Evolutionary conservation across 1,140 invertebrate species (phyloP), one percentile per base, ranked within the genome.

Genomic region (Pantala flavescens): DNA sequence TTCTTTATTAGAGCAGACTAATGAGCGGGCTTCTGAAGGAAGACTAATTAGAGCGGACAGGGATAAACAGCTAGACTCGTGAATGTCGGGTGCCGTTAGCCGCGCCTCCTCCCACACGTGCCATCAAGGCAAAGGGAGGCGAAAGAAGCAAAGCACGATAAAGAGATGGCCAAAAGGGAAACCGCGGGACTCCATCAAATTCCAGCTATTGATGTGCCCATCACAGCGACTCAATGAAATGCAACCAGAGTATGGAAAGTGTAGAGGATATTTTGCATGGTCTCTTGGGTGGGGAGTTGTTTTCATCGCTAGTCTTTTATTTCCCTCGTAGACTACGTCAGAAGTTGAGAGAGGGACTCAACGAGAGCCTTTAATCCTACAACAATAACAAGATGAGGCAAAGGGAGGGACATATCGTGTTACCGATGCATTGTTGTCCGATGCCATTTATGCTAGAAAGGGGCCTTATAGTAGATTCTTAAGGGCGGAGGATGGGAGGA

Each of bases 181-280:
- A 63, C 49, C 49, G 49, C 49, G 49, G 49, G 49, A 63, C 49
- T 63, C 49, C 49, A 63, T 63, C 49, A 63, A 63, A 63, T 63
- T 63, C 49, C 49, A 3, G 49, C 49, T 63, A 63, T 63, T 63
- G 49, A 63, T 63, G 49, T 63, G 49, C 49, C 49, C 49, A 21
- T 63, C 49, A 63, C 49, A 19, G 16, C 49, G 49, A 63, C 49
- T 63, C 49, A 3, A 63, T 63, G 49, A 63, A 63, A 63, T 63
- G 49, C 49, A 63, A 63, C 49, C n/a, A 21, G 49, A 63, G 49
- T 63, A 63, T 21, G 49, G 49, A 63, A 21, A 63, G 49, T 63
- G 49, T 3, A 21, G 49, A 63, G 49, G 49, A 21, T 16, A 21
- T 19, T 16, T 63, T 16, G 49, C 49, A 12, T 16, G 49, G n/a